Percentiles rank a stretch among this genome's conserved stretches.
These are phyloP conservation scores for Volucella zonaria DNA, from an alignment of 2,888 invertebrate genomes.

Conservation along the genomic window DNA sequence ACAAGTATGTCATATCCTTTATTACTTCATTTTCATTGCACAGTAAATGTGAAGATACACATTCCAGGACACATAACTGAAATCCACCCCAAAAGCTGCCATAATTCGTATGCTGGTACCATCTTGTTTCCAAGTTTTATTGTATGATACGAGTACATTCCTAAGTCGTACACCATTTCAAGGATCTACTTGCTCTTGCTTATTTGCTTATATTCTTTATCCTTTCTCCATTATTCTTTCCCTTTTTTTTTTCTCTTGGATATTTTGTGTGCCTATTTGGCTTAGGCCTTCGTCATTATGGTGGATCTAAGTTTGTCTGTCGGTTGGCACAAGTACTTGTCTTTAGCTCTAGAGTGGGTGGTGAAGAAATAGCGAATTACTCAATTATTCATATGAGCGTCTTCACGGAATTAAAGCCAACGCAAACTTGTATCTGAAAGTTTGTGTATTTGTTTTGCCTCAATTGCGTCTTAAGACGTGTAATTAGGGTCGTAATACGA, in stretches of 20 bases:
- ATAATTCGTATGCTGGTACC: conserved; percentile 16
- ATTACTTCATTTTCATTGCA: too few species aligned
- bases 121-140: conserved; percentile 11
- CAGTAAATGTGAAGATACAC: too few species aligned
- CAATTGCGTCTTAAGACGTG: conserved; percentile 43
- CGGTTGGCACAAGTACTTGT: conserved; percentile 1
- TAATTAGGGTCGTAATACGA: conserved; percentile 42
- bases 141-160: background rate
- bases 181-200: conserved; percentile 9
- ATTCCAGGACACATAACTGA: background rate
- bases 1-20: too few species aligned
- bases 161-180: background rate
- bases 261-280: background rate
- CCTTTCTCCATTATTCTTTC: background rate
- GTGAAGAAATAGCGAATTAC: conserved; percentile 10
- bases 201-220: conserved; percentile 36
- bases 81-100: background rate
- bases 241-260: background rate
- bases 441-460: conserved; percentile 37
- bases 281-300: conserved; percentile 7
- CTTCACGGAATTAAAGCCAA: conserved; percentile 32
- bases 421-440: background rate
- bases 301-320: background rate
- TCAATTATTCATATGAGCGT: conserved; percentile 53
- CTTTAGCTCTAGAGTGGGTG: conserved; percentile 18